Evolutionary conservation across 2,113 vertebrate species (phyloP).

Genomic region (Oncorhynchus clarkii): DNA sequence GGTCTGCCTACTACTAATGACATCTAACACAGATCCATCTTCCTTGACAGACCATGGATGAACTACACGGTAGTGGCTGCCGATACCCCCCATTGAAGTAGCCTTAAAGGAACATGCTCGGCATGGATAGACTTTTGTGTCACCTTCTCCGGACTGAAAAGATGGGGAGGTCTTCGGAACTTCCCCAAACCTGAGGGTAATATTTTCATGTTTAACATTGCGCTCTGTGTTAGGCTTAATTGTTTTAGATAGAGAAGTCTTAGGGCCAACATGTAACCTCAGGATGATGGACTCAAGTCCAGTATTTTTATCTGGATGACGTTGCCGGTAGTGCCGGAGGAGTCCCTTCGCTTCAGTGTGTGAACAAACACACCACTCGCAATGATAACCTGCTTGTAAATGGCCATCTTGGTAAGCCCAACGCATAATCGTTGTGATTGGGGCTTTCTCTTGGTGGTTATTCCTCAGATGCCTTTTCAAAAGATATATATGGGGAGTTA

Average conservation of each 20-base stretch:
- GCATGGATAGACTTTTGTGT: constrained; percentile 77
- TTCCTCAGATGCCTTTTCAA: constrained; percentile 82
- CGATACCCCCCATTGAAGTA: constrained; percentile 77
- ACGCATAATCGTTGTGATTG: constrained; percentile 73
- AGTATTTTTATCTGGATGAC: constrained; percentile 65
- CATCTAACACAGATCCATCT: constrained; percentile 79
- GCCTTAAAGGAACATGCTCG: constrained; percentile 84
- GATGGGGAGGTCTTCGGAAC: constrained; percentile 61
- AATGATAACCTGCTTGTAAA: constrained; percentile 85
- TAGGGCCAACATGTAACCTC: constrained; percentile 12
- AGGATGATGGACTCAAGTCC: constrained; percentile 9
- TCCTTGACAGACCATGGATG: constrained; percentile 85
- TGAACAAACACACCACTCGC: constrained; percentile 85
- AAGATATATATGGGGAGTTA: constrained; percentile 76
- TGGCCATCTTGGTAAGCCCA: constrained; percentile 79
- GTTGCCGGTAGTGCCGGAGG: constrained; percentile 80
- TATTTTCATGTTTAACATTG: constrained; percentile 76
- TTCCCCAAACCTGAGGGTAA: constrained; percentile 81
- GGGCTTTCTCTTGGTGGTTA: constrained; percentile 75
- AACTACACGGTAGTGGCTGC: constrained; percentile 81
- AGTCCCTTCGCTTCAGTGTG: constrained; percentile 74
- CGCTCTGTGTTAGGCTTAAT: constrained; percentile 39
- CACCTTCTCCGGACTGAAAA: constrained; percentile 57
- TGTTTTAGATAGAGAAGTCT: neutral
- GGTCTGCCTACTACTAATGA: constrained; percentile 71